A percentile compares a stretch with the other conserved stretches of the same genome.
phyloP scores from a whole-genome alignment of 2,113 vertebrate species.

The Seriola rivoliana region DNA sequence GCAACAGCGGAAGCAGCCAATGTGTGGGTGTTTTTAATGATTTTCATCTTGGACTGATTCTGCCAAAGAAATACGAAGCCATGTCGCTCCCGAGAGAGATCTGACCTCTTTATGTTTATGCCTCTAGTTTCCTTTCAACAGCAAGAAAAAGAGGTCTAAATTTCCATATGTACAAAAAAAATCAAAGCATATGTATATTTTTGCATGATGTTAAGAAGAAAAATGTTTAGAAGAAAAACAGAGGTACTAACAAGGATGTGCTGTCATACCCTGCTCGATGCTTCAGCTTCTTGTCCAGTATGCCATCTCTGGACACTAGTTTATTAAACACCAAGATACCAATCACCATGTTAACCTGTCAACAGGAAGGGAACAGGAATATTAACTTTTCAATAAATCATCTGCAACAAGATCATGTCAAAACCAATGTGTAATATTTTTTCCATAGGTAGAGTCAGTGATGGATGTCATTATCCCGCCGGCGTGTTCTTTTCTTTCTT shows the following conservation, averaged over 20 bases:
- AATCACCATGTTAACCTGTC: constrained; percentile 99
- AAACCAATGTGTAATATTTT: neutral
- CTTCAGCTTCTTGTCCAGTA: constrained; percentile 99
- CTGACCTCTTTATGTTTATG: constrained; percentile 77
- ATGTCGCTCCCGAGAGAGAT: constrained; percentile 64
- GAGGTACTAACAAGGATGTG: constrained; percentile 79
- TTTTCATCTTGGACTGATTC: constrained; percentile 79
- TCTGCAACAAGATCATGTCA: neutral
- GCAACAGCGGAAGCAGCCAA: constrained; percentile 57
- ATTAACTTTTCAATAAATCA: constrained; percentile 21
- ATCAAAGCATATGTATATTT: constrained; percentile 63
- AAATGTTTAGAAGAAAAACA: constrained; percentile 64
- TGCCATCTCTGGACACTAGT: constrained; percentile 99
- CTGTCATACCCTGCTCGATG: constrained; percentile 97
- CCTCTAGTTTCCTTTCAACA: constrained; percentile 60
- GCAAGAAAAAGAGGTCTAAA: constrained; percentile 53
- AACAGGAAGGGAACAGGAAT: constrained; percentile 43
- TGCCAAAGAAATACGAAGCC: constrained; percentile 69
- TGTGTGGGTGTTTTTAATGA: constrained; percentile 64
- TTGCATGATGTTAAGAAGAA: constrained; percentile 40
- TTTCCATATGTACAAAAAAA: constrained; percentile 48
- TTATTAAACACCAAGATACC: constrained; percentile 99
- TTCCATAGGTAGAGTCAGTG: neutral
- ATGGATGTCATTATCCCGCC: constrained; percentile 41
- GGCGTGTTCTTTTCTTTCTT: neutral